These are phyloP conservation scores for Onychorhynchus coronatus DNA, from an alignment of 2,113 vertebrate species.

Conservation along the genomic window DNA sequence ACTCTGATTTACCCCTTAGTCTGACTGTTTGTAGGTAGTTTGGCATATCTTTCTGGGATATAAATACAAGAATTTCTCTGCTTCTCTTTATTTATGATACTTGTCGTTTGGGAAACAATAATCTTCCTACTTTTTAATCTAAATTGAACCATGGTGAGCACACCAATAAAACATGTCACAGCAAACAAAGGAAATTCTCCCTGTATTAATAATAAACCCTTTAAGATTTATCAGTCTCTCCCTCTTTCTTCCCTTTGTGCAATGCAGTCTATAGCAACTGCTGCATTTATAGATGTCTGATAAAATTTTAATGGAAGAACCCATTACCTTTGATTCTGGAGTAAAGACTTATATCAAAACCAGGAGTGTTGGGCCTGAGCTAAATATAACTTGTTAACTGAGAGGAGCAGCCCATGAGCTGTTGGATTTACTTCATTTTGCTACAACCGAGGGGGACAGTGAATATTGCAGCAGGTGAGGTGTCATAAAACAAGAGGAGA, in stretches of 20 bases:
- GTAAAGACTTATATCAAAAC: conserved; percentile 47
- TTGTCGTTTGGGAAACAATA: conserved; percentile 65
- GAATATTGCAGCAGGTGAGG: neutral
- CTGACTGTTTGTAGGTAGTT: conserved; percentile 23
- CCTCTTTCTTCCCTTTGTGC: conserved; percentile 57
- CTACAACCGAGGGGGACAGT: neutral
- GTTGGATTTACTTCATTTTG: conserved; percentile 9
- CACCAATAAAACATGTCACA: conserved; percentile 69
- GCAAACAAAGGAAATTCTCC: conserved; percentile 73
- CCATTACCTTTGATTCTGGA: conserved; percentile 72
- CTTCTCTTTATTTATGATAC: conserved; percentile 66
- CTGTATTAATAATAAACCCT: conserved; percentile 76
- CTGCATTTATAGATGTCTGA: conserved; percentile 72
- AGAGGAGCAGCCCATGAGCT: neutral
- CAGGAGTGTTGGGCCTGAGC: conserved; percentile 43
- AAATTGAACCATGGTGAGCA: conserved; percentile 51
- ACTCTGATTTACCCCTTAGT: neutral
- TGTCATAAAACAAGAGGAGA: neutral
- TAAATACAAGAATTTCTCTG: conserved; percentile 49
- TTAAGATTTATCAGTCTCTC: conserved; percentile 73
- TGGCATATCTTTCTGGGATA: neutral
- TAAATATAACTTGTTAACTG: conserved; percentile 46
- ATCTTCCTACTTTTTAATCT: conserved; percentile 73
- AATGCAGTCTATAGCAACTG: conserved; percentile 66
- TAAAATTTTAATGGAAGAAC: conserved; percentile 77